Evolutionary conservation across 2,797 vertebrate genomes (phyloP), one percentile per base, ranked within the genome.

Genomic region (Octomys mimax): DNA sequence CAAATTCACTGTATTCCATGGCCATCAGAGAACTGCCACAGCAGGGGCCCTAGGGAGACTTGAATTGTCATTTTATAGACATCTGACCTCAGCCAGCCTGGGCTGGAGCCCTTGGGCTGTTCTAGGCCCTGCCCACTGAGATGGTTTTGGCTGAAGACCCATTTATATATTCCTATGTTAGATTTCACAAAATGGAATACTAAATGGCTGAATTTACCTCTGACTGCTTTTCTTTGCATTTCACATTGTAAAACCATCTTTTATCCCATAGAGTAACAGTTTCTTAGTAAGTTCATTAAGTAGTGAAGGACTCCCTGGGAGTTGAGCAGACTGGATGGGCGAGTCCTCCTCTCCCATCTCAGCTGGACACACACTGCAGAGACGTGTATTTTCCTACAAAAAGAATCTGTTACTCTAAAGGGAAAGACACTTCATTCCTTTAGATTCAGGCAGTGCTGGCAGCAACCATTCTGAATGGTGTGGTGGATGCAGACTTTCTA

Each of bases 271-370:
- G 54, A 61, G 12, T 22, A 21, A 1, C 5, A n/a, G 36, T 19
- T 54, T 59, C 77, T 54, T 26, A 28, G 61, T 6, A n/a, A 61
- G 46, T 28, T 82, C 16, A 2, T 61, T 5, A 8, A 31, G 8
- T 4, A 13, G 36, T 13, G 9, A 1, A 33, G 62, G 4, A 0
- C 77, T 52, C 36, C 6, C 21, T 3, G 39, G 24, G 7, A 49
- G 54, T 12, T 2, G 11, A 3, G 26, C 6, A 3, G 57, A 4
- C 80, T 5, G 4, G 61, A 59, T 31, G 4, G 7, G 26, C 3
- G 0, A 21, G 18, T 11, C 49, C 66, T 12, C 1, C 33, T 59
- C 57, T 7, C 10, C 3, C 5, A 4, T n/a, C 6, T 26, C 0
- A 3, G 6, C n/a, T 33, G 28, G 2, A 2, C 8, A 0, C 68